Base-by-base conservation (phyloP, 2,113 vertebrate genomes). In the Mastomys natalensis region DNA sequence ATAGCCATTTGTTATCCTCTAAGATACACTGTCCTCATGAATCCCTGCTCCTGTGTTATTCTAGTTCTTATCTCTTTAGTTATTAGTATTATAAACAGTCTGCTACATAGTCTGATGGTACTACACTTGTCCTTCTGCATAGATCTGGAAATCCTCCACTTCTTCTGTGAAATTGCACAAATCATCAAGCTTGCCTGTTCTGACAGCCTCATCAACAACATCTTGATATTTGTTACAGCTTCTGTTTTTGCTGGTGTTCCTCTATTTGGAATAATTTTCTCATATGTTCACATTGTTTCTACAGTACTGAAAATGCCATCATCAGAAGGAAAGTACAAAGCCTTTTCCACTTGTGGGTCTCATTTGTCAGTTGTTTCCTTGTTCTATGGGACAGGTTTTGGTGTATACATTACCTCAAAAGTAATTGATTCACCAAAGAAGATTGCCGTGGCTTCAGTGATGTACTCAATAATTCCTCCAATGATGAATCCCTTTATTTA, bases 91-190 rank as follows among this genome's bases (percentile, higher is more conserved):
- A 21, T 12, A 11, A 60, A 84, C 48, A 66, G 78, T 43, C 66
- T 84, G 19, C 16, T 60, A 2, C 90, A 87, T 37, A 72, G 66
- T 29, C 34, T 87, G 7, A 55, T 87, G 64, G 7, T 53, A 5
- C 21, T 87, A 7, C 21, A 51, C 29, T 68, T 97, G 60, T 43
- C 95, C 0, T 94, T 95, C 24, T 97, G 97, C 45, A 58, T 45
- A 76, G 24, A 68, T 9, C 26, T 31, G 2, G 43, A 81, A 53
- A 70, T 93, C 16, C 48, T 84, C 3, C 45, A 85, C 4, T 76
- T 34, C 43, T 72, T 82, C 64, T 82, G 90, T 90, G 89, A 80
- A 51, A 26, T 90, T 4, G 74, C 74, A 66, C 89, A 90, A 37
- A 8, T 90, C 43, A 8, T 66, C 21, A 66, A 78, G 8, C 22